phyloP scores from a whole-genome alignment of 2,888 invertebrate species.

The Drosophila hamatofila region DNA sequence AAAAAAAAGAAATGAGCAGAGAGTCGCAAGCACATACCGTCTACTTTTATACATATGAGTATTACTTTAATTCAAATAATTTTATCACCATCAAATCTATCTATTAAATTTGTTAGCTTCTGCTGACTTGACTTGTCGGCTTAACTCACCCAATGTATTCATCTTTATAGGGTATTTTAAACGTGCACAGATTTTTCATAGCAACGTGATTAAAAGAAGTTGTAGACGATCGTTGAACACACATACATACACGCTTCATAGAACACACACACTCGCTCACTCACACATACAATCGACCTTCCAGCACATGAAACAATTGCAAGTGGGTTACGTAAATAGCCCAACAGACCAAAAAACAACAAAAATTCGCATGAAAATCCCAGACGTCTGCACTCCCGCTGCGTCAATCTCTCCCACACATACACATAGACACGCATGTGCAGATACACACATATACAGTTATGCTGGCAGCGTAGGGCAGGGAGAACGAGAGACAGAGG shows the following conservation, averaged over 20 bases:
- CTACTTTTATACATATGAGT: too few relatives aligned
- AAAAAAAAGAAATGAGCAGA: background rate
- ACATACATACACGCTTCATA: slow-evolving; percentile 36
- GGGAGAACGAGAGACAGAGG: background rate
- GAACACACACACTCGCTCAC: slow-evolving; percentile 40
- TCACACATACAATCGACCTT: slow-evolving; percentile 49
- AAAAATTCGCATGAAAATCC: slow-evolving; percentile 34
- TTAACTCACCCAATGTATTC: background rate
- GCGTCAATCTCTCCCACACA: slow-evolving; percentile 8
- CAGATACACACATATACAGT: background rate
- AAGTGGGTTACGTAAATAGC: slow-evolving; percentile 63
- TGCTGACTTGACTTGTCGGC: background rate
- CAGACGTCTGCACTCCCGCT: slow-evolving; percentile 21
- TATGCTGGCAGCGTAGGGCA: background rate
- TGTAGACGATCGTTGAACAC: slow-evolving; percentile 23
- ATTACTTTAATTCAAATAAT: background rate
- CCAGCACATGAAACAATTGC: slow-evolving; percentile 59
- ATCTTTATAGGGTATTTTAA: slow-evolving; percentile 34
- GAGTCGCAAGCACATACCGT: slow-evolving; percentile 16
- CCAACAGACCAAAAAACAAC: slow-evolving; percentile 16
- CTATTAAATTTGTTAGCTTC: background rate
- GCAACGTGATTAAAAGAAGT: slow-evolving; percentile 31
- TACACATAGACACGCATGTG: background rate
- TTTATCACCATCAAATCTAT: background rate
- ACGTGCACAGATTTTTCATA: slow-evolving; percentile 44